A percentile compares a stretch with the other conserved stretches of the same genome.
Evolutionary conservation across 2,113 vertebrate species (phyloP).

Genomic region (Trematomus loennbergii): DNA sequence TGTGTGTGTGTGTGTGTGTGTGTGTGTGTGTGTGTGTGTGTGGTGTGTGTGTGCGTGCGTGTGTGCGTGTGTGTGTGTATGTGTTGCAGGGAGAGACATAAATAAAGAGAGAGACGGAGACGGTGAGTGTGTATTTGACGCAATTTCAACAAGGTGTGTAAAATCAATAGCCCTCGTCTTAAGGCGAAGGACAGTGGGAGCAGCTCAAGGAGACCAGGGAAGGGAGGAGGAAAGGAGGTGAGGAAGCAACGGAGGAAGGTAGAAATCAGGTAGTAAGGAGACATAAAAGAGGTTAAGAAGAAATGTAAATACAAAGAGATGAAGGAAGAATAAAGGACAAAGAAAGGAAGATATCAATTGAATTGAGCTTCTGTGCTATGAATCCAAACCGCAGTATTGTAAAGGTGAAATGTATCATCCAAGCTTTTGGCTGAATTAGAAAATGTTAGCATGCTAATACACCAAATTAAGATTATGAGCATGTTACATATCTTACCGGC

Average conservation of each 20-base stretch:
- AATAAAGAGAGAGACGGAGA: constrained; percentile 31
- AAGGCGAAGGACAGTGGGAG: constrained; percentile 60
- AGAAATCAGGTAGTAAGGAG: neutral
- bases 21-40: constrained; percentile 27
- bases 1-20: constrained; percentile 39
- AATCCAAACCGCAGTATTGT: neutral
- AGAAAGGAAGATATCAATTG: neutral
- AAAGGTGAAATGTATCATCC: neutral
- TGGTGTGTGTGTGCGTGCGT: constrained; percentile 33
- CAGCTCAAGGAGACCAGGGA: constrained; percentile 33
- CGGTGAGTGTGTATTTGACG: constrained; percentile 41
- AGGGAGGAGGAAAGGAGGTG: constrained; percentile 3
- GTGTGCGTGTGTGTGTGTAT: constrained; percentile 33
- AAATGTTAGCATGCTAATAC: too few species aligned
- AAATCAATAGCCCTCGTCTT: constrained; percentile 71
- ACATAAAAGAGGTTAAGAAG: neutral
- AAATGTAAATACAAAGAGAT: neutral
- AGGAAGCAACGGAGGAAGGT: neutral
- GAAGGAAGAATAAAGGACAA: neutral
- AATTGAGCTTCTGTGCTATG: neutral
- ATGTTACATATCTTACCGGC: too few species aligned
- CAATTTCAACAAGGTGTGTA: constrained; percentile 66
- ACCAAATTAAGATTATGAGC: too few species aligned
- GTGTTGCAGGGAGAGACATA: constrained; percentile 30
- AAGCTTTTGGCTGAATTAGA: too few species aligned